These are phyloP conservation scores for Elephantulus edwardii DNA, from an alignment of 2,113 vertebrate species.

Conservation along the genomic window DNA sequence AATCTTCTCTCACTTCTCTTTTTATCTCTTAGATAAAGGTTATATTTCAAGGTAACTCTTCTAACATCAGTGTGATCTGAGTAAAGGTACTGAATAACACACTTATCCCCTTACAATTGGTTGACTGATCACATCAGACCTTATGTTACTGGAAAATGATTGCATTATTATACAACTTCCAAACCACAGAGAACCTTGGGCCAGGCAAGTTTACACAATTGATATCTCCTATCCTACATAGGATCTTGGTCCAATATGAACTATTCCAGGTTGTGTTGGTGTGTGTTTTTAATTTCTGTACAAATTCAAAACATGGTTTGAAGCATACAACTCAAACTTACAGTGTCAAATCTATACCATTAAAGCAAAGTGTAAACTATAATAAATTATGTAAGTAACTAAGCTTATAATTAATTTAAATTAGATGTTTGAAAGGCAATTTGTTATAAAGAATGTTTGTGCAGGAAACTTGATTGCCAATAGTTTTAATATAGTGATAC, in stretches of 20 bases:
- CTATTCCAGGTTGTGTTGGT: neutral
- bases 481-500: neutral
- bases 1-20: too few species aligned
- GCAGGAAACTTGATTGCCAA: neutral
- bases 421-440: neutral
- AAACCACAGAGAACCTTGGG: too few species aligned
- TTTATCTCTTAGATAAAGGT: too few species aligned
- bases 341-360: neutral
- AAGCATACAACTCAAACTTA: neutral
- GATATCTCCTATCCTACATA: neutral
- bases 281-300: neutral
- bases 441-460: neutral
- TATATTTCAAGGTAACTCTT: too few species aligned
- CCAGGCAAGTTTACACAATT: neutral
- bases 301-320: neutral
- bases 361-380: neutral
- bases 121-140: too few species aligned
- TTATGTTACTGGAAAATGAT: too few species aligned
- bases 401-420: neutral
- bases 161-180: too few species aligned
- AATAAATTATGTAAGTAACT: neutral
- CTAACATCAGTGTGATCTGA: too few species aligned
- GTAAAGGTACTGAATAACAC: too few species aligned
- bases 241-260: neutral
- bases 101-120: too few species aligned